Conservation (phyloP, 2,113 vertebrate species). For the Nesoenas mayeri region DNA sequence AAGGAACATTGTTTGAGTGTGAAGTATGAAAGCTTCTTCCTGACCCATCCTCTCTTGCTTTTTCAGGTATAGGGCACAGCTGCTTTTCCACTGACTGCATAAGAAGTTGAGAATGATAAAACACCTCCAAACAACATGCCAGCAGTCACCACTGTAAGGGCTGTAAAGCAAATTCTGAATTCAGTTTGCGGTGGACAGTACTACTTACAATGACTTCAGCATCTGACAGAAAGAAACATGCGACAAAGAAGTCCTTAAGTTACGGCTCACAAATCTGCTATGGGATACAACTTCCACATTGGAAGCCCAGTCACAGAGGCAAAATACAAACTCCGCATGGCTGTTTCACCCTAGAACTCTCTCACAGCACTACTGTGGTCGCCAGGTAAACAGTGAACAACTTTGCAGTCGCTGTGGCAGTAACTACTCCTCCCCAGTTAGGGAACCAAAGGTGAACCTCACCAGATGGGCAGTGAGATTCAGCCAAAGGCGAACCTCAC, state of each 20-base stretch:
- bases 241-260: background rate
- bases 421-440: accelerated
- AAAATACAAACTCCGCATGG: background rate
- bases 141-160: background rate
- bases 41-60: background rate
- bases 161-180: background rate
- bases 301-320: background rate
- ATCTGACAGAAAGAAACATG: background rate
- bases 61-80: background rate
- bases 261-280: background rate
- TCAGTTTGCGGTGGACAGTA: accelerated
- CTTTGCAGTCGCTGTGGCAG: background rate
- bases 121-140: background rate
- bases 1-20: background rate
- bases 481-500: background rate
- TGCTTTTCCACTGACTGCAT: background rate
- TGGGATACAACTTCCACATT: accelerated
- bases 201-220: accelerated
- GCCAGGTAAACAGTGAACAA: background rate
- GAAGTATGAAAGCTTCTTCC: background rate
- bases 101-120: background rate
- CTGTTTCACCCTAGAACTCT: background rate
- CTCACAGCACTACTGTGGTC: too few relatives aligned
- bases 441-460: background rate
- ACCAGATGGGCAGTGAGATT: background rate